Base-by-base conservation (phyloP, 2,888 invertebrate genomes). In the Thysanoteuthis rhombus region DNA sequence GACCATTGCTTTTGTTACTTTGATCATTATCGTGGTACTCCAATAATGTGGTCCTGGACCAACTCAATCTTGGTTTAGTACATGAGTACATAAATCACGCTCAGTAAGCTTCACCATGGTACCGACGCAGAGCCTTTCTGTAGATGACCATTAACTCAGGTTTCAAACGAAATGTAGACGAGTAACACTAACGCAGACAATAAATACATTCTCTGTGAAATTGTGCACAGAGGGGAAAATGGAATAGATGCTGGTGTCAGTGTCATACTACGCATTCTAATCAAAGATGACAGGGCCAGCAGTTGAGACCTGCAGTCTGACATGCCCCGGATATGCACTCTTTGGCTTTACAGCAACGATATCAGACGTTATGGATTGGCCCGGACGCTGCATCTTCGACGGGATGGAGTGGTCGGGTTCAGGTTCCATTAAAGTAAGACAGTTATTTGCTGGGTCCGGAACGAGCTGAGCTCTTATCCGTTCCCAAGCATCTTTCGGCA, bases 211-310 rank as follows among this genome's bases (percentile, higher is more conserved):
- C 75, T 19, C 75, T 12, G n/a, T 75, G n/a, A 3, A 75, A 12
- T 75, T 75, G 75, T 19, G 19, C 16, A 19, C n/a, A 36, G n/a
- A 52, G 25, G 52, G 6, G 52, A 52, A 22, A 4, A 25, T 2
- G 52, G 25, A 25, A 25, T 52, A 6, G 2, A 25, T 52, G 52
- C 25, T 52, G 6, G n/a, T n/a, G n/a, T 75, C 36, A 75, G 75
- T 75, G n/a, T 75, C 75, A 75, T 36, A 75, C 2, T 36, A 12
- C 12, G 75, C 16, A 16, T 75, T 75, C n/a, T 75, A 75, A 75
- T 75, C n/a, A 75, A 75, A 75, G n/a, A 75, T 75, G 75, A 75
- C 75, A 75, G n/a, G n/a, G n/a, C n/a, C n/a, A n/a, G 75, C 75
- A 75, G 75, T 75, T 75, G 75, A 36, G 75, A 75, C 75, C n/a